phyloP scores from a whole-genome alignment of 2,888 invertebrate species.

The Oxytorus armatus region DNA sequence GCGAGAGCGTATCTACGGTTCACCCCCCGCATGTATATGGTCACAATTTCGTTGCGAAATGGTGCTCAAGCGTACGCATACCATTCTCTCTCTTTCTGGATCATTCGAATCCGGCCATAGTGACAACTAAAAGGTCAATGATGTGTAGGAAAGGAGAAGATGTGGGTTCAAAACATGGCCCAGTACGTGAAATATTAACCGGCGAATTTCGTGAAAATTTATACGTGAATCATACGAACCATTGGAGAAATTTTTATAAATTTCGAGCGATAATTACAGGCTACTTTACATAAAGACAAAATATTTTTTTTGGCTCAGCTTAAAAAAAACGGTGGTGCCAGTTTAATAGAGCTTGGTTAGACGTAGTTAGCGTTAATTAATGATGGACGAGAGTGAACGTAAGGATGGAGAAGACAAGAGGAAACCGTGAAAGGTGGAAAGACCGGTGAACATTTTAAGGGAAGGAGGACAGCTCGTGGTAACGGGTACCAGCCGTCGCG shows the following conservation, averaged over 20 bases:
- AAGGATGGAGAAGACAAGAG: constrained; percentile 7
- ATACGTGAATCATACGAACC: no score
- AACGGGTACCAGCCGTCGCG: constrained; percentile 56
- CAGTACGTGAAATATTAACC: no score
- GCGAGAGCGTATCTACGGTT: constrained; percentile 36
- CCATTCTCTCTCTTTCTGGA: background rate
- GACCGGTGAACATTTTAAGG: constrained; percentile 34
- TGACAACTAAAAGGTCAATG: constrained; percentile 45
- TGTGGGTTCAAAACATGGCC: no score
- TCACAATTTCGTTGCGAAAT: constrained; percentile 48
- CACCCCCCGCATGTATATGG: no score
- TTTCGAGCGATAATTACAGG: no score
- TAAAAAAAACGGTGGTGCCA: no score
- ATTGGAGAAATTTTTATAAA: no score
- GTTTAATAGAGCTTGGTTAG: no score
- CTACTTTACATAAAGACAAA: no score
- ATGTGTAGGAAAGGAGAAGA: no score
- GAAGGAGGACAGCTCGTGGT: constrained; percentile 37
- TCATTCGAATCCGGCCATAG: constrained; percentile 28
- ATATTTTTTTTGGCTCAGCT: background rate
- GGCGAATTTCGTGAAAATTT: no score
- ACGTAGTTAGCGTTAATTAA: constrained; percentile 33
- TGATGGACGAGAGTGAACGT: constrained; percentile 10
- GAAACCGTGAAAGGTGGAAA: constrained; percentile 9
- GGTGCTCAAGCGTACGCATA: background rate